These are phyloP conservation scores for Dicyrtomina minuta DNA, from an alignment of 2,888 invertebrate species.

Conservation along the genomic window DNA sequence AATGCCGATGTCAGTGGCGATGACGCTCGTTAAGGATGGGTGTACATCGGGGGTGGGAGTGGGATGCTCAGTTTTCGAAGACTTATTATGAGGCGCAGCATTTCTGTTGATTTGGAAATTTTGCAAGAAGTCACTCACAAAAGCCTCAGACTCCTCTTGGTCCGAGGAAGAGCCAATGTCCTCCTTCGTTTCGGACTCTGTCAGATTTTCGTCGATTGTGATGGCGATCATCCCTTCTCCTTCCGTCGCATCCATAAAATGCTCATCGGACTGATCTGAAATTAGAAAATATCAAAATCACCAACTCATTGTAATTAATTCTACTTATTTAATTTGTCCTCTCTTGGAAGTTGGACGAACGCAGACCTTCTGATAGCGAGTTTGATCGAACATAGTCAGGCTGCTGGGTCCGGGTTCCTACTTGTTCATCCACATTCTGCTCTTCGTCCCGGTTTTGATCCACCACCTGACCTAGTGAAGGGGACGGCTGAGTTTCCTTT, in stretches of 20 bases:
- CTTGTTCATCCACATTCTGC: no score
- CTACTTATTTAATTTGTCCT: not conserved
- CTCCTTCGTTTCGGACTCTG: conserved; percentile 3
- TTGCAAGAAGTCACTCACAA: conserved; percentile 48
- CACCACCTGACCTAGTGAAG: no score
- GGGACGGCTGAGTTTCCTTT: no score
- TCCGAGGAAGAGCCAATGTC: conserved; percentile 39
- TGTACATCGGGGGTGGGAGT: not conserved
- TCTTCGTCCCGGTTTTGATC: no score
- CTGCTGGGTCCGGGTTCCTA: not conserved
- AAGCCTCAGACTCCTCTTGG: conserved; percentile 44
- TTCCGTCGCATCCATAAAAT: conserved; percentile 23
- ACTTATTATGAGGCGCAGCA: no score
- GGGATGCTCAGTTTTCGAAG: no score
- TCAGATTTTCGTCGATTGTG: not conserved
- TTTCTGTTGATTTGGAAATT: conserved; percentile 39
- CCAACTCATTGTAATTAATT: not conserved
- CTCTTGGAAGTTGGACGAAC: no score
- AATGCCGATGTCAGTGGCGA: not conserved
- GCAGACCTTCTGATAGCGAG: not conserved
- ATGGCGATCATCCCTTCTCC: not conserved
- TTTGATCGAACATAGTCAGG: not conserved
- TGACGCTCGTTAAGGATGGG: not conserved
- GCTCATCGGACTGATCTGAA: not conserved
- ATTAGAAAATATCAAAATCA: not conserved